Conservation (phyloP, 2,797 vertebrate species). For the Trematomus bernacchii region DNA sequence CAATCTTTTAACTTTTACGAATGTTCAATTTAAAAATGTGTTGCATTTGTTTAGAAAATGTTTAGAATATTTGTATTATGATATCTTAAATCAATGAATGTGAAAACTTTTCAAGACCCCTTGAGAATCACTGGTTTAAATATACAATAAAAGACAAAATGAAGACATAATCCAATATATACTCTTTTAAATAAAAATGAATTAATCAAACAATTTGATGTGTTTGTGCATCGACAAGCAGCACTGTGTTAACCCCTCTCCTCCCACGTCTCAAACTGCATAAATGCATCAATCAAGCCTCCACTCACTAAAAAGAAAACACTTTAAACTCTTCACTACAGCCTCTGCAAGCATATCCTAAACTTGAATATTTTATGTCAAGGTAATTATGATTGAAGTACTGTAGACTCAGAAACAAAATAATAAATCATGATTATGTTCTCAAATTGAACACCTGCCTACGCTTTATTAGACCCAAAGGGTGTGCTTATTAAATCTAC, state of each 20-base stretch:
- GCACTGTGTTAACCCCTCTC: constrained; percentile 1
- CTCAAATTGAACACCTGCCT: constrained; percentile 38
- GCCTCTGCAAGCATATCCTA: constrained; percentile 11
- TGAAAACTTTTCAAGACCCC: no score
- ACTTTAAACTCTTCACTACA: constrained; percentile 13
- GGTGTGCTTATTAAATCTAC: constrained; percentile 8
- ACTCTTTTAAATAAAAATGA: not conserved
- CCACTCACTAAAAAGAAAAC: constrained; percentile 11
- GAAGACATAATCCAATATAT: not conserved
- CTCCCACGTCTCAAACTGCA: not conserved
- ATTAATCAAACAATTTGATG: constrained; percentile 21
- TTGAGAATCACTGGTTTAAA: not conserved
- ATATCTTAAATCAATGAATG: no score
- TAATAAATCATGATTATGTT: constrained; percentile 36
- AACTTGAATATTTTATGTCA: constrained; percentile 10
- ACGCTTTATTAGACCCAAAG: constrained; percentile 2
- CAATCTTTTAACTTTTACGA: no score
- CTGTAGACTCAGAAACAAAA: constrained; percentile 26
- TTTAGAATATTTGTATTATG: no score
- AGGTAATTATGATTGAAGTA: constrained; percentile 27
- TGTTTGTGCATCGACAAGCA: not conserved
- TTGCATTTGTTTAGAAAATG: no score
- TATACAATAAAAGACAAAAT: constrained; percentile 10
- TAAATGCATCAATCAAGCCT: constrained; percentile 43
- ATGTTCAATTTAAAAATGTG: no score